phyloP scores from a whole-genome alignment of 2,113 vertebrate species.

The Anguilla japonica region DNA sequence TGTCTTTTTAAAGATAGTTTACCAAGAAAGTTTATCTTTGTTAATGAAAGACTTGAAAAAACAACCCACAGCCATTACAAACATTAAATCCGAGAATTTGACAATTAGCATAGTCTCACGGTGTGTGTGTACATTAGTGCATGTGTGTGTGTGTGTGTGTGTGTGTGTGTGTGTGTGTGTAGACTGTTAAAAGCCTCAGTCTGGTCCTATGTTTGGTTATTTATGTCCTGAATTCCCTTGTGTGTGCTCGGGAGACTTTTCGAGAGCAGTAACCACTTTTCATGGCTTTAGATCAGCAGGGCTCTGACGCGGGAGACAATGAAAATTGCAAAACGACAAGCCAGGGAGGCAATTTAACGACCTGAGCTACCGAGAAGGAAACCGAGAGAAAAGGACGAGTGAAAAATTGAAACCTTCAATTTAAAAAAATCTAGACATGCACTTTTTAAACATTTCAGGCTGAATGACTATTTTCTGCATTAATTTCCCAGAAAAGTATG shows the following conservation, averaged over 20 bases:
- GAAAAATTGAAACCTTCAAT: neutral
- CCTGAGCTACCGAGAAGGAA: neutral
- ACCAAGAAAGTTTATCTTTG: neutral
- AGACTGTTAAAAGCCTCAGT: constrained; percentile 41
- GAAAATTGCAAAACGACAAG: constrained; percentile 18
- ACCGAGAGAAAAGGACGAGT: neutral
- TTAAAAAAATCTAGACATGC: neutral
- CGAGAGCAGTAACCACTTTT: constrained; percentile 52
- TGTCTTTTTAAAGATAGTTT: too few relatives aligned
- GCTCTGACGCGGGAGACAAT: constrained; percentile 49
- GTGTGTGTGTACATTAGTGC: too few relatives aligned
- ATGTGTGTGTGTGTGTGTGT: constrained; percentile 16
- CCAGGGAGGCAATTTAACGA: neutral
- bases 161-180: constrained; percentile 21
- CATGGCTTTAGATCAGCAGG: constrained; percentile 59
- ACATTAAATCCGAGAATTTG: constrained; percentile 42
- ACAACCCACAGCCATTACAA: constrained; percentile 41
- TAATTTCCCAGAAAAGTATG: neutral
- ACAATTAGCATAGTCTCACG: constrained; percentile 48
- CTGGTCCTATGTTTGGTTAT: constrained; percentile 53
- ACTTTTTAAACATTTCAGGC: neutral
- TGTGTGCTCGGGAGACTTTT: constrained; percentile 28
- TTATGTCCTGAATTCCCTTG: constrained; percentile 51
- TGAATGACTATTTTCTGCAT: neutral
- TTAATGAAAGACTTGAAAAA: constrained; percentile 14